These are phyloP conservation scores for Naja naja DNA, from an alignment of 2,113 vertebrate genomes.

Conservation along the genomic window DNA sequence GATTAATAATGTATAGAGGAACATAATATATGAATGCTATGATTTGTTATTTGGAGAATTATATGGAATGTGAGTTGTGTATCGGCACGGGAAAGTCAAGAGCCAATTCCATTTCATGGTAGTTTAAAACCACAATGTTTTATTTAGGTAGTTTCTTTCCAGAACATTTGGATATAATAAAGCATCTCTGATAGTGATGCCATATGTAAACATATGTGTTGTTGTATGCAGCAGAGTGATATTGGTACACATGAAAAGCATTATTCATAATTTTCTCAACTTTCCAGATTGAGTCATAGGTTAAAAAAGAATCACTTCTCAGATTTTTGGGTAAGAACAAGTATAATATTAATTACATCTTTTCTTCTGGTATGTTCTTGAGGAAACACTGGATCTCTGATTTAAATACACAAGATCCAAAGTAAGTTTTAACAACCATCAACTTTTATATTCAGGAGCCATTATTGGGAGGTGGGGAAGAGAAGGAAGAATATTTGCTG, in stretches of 20 bases:
- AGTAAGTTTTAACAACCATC: background rate
- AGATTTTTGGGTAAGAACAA: background rate
- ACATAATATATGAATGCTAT: background rate
- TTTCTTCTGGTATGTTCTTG: slow-evolving; percentile 36
- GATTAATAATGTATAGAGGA: background rate
- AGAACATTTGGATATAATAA: background rate
- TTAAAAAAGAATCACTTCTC: slow-evolving; percentile 43
- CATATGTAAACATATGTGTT: background rate
- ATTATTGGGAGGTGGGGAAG: background rate
- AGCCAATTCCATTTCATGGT: background rate
- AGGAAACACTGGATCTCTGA: background rate
- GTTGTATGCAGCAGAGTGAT: background rate
- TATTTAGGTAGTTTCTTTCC: background rate
- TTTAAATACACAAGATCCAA: slow-evolving; percentile 3
- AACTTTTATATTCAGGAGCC: slow-evolving; percentile 2
- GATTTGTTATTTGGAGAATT: background rate
- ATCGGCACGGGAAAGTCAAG: background rate
- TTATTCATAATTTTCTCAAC: slow-evolving; percentile 34
- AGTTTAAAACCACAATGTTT: background rate
- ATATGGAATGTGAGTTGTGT: background rate
- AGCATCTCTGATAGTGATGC: background rate
- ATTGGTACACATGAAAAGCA: slow-evolving; percentile 38
- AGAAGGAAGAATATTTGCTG: background rate
- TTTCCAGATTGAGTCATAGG: slow-evolving; percentile 54
- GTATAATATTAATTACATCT: slow-evolving; percentile 50